Percentiles rank a stretch among this genome's conserved stretches.
phyloP scores from a whole-genome alignment of 2,888 invertebrate species.

The Hoplodrina ambigua region DNA sequence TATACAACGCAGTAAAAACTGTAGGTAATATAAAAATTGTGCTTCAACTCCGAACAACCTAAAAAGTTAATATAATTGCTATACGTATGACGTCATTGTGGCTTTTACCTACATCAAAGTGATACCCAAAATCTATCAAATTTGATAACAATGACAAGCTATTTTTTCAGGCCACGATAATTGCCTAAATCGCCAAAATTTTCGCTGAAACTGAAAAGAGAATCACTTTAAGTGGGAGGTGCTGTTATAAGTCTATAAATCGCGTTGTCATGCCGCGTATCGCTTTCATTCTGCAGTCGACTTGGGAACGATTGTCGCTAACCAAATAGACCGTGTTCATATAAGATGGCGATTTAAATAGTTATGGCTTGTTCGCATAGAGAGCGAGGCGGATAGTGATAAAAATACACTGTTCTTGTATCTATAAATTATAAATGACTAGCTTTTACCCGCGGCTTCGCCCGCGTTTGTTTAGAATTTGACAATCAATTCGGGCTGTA shows the following conservation, averaged over 20 bases:
- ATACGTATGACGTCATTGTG: background rate
- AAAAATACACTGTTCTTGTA: too few species aligned
- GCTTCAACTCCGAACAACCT: too few species aligned
- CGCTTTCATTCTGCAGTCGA: conserved; percentile 40
- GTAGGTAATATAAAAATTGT: too few species aligned
- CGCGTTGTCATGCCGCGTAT: conserved; percentile 52
- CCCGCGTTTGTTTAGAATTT: too few species aligned
- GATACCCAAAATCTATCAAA: conserved; percentile 29
- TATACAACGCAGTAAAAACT: too few species aligned
- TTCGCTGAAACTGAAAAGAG: conserved; percentile 44
- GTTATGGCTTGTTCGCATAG: background rate
- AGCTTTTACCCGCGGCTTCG: too few species aligned
- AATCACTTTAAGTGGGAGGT: conserved; percentile 25
- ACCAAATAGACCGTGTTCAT: conserved; percentile 48
- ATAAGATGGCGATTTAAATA: conserved; percentile 63
- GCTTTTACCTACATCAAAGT: background rate
- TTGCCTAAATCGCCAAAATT: conserved; percentile 50
- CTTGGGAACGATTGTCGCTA: conserved; percentile 43
- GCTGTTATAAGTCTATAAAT: conserved; percentile 29
- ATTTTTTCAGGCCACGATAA: conserved; percentile 37
- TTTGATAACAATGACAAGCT: conserved; percentile 10
- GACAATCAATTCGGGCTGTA: too few species aligned
- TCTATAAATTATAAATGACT: too few species aligned
- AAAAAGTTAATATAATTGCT: background rate
- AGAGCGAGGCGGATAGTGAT: background rate